Conservation (phyloP, 2,888 invertebrate species). For the Leptogaster cylindrica region DNA sequence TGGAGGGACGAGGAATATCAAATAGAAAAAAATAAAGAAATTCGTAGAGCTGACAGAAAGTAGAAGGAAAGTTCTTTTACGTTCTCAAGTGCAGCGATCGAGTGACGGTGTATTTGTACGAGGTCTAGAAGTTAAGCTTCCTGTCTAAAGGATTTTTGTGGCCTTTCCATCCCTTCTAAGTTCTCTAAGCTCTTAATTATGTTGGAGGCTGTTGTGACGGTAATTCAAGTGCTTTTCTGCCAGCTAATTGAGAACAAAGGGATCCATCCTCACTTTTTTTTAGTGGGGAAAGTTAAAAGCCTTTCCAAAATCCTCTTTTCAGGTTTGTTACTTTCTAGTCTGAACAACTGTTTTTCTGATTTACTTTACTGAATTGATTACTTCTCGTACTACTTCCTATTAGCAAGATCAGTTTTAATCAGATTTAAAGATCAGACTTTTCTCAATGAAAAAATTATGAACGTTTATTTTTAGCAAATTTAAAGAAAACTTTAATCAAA, state of each 20-base stretch:
- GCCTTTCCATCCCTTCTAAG: slow-evolving; percentile 23
- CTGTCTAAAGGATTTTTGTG: slow-evolving; percentile 27
- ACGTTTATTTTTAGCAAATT: no score
- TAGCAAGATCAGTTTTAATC: no score
- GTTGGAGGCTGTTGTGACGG: slow-evolving; percentile 35
- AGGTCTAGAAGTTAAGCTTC: slow-evolving; percentile 12
- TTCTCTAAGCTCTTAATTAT: slow-evolving; percentile 37
- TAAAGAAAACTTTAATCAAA: no score
- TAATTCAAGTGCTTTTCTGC: slow-evolving; percentile 34
- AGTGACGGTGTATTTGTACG: slow-evolving; percentile 11
- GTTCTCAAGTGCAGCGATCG: slow-evolving; percentile 18
- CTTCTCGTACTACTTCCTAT: no score
- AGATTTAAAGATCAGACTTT: no score
- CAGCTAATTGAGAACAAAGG: slow-evolving; percentile 32
- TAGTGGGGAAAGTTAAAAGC: no score
- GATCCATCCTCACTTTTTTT: slow-evolving; percentile 29
- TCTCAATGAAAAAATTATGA: no score
- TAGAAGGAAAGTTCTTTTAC: slow-evolving; percentile 9
- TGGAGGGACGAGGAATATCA: slow-evolving; percentile 25
- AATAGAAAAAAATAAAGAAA: slow-evolving; percentile 6
- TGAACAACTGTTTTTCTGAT: no score
- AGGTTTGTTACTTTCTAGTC: not conserved
- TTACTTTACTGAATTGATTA: no score
- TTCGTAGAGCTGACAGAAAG: slow-evolving; percentile 15
- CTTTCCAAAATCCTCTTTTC: no score